phyloP scores from a whole-genome alignment of 2,113 vertebrate species.

The Platycercus adscitus region DNA sequence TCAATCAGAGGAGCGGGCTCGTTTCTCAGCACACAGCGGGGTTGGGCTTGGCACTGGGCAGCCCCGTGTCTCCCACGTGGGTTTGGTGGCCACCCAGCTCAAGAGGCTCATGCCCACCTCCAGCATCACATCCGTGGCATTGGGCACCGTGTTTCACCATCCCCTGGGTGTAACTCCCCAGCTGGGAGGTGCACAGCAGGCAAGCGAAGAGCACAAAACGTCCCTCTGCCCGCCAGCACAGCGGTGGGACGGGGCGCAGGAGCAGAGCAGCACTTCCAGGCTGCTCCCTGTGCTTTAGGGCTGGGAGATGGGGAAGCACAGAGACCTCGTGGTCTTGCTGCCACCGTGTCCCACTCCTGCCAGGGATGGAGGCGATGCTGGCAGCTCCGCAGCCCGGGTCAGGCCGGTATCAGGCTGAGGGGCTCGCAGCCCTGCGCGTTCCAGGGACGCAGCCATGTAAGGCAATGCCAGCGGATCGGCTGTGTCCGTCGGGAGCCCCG shows the following conservation, averaged over 20 bases:
- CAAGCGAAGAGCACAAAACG: rapidly evolving
- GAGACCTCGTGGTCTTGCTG: neutral
- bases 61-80: slow-evolving; percentile 78
- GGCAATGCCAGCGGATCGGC: neutral
- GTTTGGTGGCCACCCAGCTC: slow-evolving; percentile 80
- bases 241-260: neutral
- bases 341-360: neutral
- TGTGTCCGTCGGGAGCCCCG: rapidly evolving
- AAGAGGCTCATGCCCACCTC: slow-evolving; percentile 78
- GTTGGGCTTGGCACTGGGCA: neutral
- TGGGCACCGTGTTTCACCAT: slow-evolving; percentile 73
- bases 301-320: neutral
- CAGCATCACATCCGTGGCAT: slow-evolving; percentile 76
- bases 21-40: too few relatives aligned
- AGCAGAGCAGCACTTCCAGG: neutral
- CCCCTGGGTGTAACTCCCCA: slow-evolving; percentile 80
- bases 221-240: rapidly evolving
- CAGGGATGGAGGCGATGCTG: rapidly evolving
- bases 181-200: slow-evolving; percentile 22
- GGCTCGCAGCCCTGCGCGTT: rapidly evolving
- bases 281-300: neutral
- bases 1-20: too few relatives aligned
- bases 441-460: neutral
- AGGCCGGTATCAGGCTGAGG: neutral
- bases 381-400: neutral